Evolutionary conservation across 1,140 invertebrate genomes (phyloP), one percentile per base, ranked within the genome.

Genomic region (Caenorhabditis briggsae): DNA sequence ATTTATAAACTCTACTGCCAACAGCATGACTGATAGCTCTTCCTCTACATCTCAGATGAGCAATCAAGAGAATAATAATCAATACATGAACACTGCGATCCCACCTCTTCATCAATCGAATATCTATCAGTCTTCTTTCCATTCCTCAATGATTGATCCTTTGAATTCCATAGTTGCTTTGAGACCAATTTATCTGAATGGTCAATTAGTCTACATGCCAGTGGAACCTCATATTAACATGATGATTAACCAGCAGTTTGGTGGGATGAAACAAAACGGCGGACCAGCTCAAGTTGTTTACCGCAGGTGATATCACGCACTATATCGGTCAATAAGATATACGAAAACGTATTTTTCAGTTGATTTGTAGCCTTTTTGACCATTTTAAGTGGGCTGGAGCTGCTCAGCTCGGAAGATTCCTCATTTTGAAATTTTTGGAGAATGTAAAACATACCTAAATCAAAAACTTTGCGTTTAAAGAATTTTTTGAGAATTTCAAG

Each of bases 221-320:
- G 86, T 87, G 14, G 86, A 87, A 23, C 86, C 86, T 2, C 86
- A 87, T 55, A 65, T 87, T 25, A 87, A 87, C 25, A 23, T 82
- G 55, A 50, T 87, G 43, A 87, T 87, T 58, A 87, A 87, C 43
- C 56, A 87, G 23, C 82, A 87, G 20, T 87, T 83, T 43, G 86
- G 86, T 14, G 50, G 50, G 11, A 53, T 53, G 50, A 20, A 56
- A 50, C 16, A 25, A 8, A n/a, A 18, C 9, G 11, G 48, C 6
- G 5, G 20, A 8, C 50, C 50, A 53, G 7, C 41, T 0, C 53
- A 7, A 43, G 48, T 53, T 58, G 5, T 83, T 33, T 83, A 6
- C 70, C 70, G 0, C 70, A 78, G 70, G 70, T 78, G n/a, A n/a
- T n/a, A n/a, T n/a, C n/a, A n/a, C n/a, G n/a, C n/a, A n/a, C n/a